Percentiles rank a stretch among this genome's conserved stretches.
These are phyloP conservation scores for Fistularia tabacaria DNA, from an alignment of 2,797 vertebrate species.

Conservation along the genomic window DNA sequence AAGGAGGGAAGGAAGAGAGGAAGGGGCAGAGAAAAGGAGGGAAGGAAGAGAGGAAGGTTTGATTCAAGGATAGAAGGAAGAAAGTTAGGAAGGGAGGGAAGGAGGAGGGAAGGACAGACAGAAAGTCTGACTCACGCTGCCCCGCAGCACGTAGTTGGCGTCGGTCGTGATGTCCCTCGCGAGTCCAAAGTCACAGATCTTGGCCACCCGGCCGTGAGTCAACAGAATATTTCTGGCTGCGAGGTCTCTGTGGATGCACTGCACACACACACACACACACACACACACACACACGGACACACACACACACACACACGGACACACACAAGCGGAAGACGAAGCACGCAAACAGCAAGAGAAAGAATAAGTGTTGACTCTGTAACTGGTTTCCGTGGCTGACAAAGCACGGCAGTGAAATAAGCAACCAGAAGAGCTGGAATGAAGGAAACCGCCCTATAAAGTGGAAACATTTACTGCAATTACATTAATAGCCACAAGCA, in stretches of 20 bases:
- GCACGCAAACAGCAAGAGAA: conserved; percentile 21
- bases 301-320: conserved; percentile 21
- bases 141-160: conserved; percentile 93
- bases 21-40: neutral
- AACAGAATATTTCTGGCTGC: conserved; percentile 95
- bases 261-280: conserved; percentile 17
- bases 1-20: neutral
- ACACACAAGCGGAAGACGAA: conserved; percentile 25
- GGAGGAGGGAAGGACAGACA: neutral
- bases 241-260: conserved; percentile 97
- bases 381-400: conserved; percentile 13
- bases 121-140: conserved; percentile 84
- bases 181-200: conserved; percentile 97
- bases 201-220: conserved; percentile 92
- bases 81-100: neutral
- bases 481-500: no score
- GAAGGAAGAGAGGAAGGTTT: neutral
- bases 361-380: conserved; percentile 17
- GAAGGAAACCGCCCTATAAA: no score
- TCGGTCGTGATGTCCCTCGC: conserved; percentile 96
- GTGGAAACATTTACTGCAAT: no score
- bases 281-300: conserved; percentile 27
- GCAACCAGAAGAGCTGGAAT: no score
- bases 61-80: neutral
- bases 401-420: no score